A percentile compares a stretch with the other conserved stretches of the same genome.
These are phyloP conservation scores for Bergia sp. DNA, from an alignment of 92 coral and sea anemone genomes.

Conservation along the genomic window DNA sequence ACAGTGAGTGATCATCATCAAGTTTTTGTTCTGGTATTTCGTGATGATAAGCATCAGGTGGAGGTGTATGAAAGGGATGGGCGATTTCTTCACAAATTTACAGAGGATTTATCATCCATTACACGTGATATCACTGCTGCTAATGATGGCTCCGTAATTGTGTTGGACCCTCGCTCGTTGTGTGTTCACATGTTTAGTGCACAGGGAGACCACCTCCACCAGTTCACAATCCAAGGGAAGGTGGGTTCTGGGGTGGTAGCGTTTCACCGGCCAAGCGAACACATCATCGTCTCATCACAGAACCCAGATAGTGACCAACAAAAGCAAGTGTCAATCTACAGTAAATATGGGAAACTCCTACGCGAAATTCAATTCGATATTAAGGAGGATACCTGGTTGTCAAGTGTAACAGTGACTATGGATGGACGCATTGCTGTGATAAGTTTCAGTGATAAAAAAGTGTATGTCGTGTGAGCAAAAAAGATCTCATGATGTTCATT, in stretches of 20 bases:
- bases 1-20: background rate
- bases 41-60: background rate
- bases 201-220: background rate
- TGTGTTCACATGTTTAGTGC: background rate
- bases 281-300: background rate
- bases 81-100: background rate
- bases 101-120: background rate
- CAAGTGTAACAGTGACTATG: background rate
- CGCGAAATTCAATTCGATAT: background rate
- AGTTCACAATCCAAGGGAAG: background rate
- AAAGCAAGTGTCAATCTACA: background rate
- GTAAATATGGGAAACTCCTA: background rate
- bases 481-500: no score
- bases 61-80: constrained; percentile 6
- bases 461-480: background rate
- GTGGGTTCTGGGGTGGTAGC: background rate
- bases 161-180: background rate
- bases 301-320: background rate
- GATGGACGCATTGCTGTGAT: background rate
- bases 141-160: background rate
- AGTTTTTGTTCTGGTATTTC: background rate
- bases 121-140: background rate
- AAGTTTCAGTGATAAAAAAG: background rate
- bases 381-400: background rate
- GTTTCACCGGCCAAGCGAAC: background rate